phyloP scores from a whole-genome alignment of 35 echinoderm and acorn worm genomes.

The Ophioderma brevispina region DNA sequence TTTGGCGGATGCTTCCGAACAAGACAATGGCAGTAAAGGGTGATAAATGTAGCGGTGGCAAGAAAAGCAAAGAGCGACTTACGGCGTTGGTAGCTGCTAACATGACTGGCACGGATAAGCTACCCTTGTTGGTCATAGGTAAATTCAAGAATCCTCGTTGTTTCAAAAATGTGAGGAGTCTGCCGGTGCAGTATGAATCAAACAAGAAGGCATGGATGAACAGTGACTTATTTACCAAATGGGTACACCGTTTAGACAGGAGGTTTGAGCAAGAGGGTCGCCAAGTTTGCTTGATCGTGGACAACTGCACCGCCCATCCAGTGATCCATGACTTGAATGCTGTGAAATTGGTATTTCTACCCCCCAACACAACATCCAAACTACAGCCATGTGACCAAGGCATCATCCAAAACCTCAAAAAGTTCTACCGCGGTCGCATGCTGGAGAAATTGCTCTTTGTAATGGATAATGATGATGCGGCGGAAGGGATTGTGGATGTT shows the following conservation, averaged over 20 bases:
- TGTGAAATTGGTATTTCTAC: constrained; percentile 31
- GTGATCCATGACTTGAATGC: background rate
- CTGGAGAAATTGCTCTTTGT: background rate
- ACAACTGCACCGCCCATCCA: constrained; percentile 39
- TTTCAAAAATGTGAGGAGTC: constrained; percentile 10
- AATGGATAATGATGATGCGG: background rate
- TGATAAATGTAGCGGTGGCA: constrained; percentile 7
- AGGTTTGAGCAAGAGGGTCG: background rate
- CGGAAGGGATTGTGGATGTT: background rate
- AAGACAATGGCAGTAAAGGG: constrained; percentile 11
- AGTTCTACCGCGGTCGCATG: constrained; percentile 17
- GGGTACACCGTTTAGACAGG: constrained; percentile 9
- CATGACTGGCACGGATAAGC: constrained; percentile 24
- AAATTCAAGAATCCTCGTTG: constrained; percentile 34
- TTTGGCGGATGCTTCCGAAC: constrained; percentile 39
- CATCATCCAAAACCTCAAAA: constrained; percentile 36
- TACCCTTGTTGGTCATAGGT: constrained; percentile 7
- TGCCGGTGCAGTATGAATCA: constrained; percentile 2
- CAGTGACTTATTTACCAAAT: constrained; percentile 1
- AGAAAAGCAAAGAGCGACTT: constrained; percentile 48
- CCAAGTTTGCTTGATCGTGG: constrained; percentile 16
- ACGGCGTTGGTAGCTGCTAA: constrained; percentile 36
- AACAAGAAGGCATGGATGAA: constrained; percentile 46
- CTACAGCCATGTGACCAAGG: constrained; percentile 55
- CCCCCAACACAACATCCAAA: constrained; percentile 51